Evolutionary conservation across 1,140 invertebrate species (phyloP).

Genomic region (Diabrotica virgifera): DNA sequence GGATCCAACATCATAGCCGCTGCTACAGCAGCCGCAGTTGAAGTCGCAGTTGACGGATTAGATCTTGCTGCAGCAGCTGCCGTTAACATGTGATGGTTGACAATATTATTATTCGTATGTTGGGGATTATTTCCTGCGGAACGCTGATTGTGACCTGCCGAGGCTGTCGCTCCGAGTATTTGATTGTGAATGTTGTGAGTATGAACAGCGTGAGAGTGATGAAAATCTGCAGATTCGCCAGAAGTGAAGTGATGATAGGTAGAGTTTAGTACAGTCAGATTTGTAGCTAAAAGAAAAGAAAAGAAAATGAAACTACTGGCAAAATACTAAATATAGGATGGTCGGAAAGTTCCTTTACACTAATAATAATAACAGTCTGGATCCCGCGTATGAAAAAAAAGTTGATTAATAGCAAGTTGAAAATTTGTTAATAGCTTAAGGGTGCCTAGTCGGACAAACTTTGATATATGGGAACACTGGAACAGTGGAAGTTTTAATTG

Average conservation of each 20-base stretch:
- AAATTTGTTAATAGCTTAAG: too few relatives aligned
- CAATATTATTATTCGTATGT: constrained; percentile 38
- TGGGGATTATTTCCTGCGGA: constrained; percentile 22
- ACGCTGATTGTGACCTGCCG: constrained; percentile 40
- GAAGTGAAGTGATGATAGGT: constrained; percentile 45
- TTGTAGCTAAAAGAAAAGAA: constrained; percentile 28
- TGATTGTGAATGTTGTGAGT: constrained; percentile 46
- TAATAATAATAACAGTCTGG: too few relatives aligned
- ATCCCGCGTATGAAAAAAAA: too few relatives aligned
- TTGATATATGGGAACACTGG: too few relatives aligned
- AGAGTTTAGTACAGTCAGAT: constrained; percentile 37
- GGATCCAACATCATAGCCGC: constrained; percentile 50
- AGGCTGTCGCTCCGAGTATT: constrained; percentile 36
- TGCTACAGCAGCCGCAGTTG: constrained; percentile 47
- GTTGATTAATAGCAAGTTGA: too few relatives aligned
- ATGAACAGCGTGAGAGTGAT: constrained; percentile 39
- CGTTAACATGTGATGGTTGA: constrained; percentile 44
- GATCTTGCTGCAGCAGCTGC: constrained; percentile 24
- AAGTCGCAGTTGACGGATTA: constrained; percentile 45
- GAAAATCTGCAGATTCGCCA: constrained; percentile 43
- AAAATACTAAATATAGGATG: too few relatives aligned
- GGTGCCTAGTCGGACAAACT: too few relatives aligned
- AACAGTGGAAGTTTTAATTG: too few relatives aligned
- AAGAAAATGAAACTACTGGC: too few relatives aligned
- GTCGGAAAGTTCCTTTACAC: too few relatives aligned